Evolutionary conservation across 2,888 invertebrate genomes (phyloP), one percentile per base, ranked within the genome.

Genomic region (Nebria salina): DNA sequence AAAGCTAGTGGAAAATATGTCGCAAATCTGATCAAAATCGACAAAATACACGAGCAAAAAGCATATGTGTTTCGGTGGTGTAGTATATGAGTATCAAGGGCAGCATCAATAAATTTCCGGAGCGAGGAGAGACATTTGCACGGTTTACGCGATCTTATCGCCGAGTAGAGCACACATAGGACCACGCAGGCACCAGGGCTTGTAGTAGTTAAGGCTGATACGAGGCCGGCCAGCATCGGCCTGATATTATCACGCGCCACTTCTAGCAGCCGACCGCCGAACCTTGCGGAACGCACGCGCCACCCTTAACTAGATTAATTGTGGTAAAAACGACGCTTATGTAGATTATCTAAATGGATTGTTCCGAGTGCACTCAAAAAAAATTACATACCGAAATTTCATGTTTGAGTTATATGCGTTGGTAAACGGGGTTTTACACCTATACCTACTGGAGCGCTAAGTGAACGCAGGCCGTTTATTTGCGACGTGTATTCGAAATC

Each of bases 341-440:
- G 80, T 70, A 80, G 80, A 75, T 80, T 80, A 80, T 80, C 80
- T 80, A 70, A 80, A 80, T 75, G 80, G 73, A 80, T 80, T 80
- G 75, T 80, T 75, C 75, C 64, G 64, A 25, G 75, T 15, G 25
- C 64, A 15, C 68, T 65, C 75, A 68, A 73, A 77, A 79, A 79
- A 79, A 79, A 79, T 79, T 74, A 79, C 75, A 42, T 64, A 75
- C 15, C 25, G 25, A 70, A 70, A 70, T 26, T 70, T 70, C 25
- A 25, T 20, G 70, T 70, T 70, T 70, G 70, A 70, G 20, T 70
- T 70, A 70, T 34, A 34, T 70, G 70, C 70, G 13, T 54, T 1
- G 34, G 34, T 5, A 34, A 34, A 34, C 25, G 66, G 9, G 9
- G 66, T 66, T 66, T 66, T 66, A 25, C 25, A 70, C 70, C 15